phyloP scores from a whole-genome alignment of 1,140 invertebrate species.

The Trachelipus rathkii region DNA sequence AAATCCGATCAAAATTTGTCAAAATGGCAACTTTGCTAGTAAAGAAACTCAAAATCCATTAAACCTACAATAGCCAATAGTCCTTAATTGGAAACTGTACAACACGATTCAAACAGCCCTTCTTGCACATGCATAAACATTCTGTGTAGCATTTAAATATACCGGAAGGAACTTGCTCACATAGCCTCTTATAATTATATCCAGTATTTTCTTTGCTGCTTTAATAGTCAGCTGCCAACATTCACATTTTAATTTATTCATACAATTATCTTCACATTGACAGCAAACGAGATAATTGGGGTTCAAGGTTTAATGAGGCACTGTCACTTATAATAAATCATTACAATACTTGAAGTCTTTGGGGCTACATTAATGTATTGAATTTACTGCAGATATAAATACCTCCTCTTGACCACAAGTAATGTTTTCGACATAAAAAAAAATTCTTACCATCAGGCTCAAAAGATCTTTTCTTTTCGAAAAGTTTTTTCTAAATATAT shows the following conservation, averaged over 20 bases:
- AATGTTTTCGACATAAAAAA: constrained; percentile 39
- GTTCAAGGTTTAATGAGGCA: constrained; percentile 78
- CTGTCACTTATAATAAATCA: constrained; percentile 74
- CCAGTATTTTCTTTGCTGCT: constrained; percentile 65
- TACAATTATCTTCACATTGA: constrained; percentile 86
- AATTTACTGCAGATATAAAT: constrained; percentile 83
- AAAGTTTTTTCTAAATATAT: constrained; percentile 68
- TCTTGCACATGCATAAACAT: constrained; percentile 76
- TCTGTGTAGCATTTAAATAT: constrained; percentile 92
- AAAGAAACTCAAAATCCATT: too few relatives aligned
- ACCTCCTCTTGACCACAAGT: constrained; percentile 72
- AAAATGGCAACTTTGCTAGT: too few relatives aligned
- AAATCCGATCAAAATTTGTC: too few relatives aligned
- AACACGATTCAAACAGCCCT: constrained; percentile 78
- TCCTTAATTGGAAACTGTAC: constrained; percentile 78
- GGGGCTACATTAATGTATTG: constrained; percentile 72
- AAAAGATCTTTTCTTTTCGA: constrained; percentile 82
- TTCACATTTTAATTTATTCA: constrained; percentile 79
- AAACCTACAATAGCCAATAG: too few relatives aligned
- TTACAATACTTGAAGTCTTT: constrained; percentile 83
- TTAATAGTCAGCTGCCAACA: constrained; percentile 87
- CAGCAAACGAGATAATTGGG: constrained; percentile 81
- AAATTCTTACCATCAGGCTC: constrained; percentile 50
- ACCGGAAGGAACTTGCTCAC: constrained; percentile 78
- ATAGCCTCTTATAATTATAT: constrained; percentile 75